phyloP scores from a whole-genome alignment of 2,888 invertebrate genomes.

The Octonoba sinensis region DNA sequence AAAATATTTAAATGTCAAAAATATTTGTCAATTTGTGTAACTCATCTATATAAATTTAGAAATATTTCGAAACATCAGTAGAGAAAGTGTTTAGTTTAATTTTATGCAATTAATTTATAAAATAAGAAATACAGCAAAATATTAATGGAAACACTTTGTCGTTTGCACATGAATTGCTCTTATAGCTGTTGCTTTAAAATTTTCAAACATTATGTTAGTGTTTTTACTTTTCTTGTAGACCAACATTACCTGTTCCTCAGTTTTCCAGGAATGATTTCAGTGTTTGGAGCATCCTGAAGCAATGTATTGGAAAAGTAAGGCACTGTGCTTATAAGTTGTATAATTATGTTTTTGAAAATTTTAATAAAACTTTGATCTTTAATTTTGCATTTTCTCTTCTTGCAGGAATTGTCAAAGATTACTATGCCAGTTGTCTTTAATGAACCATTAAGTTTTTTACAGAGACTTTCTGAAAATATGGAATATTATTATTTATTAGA shows the following conservation, averaged over 20 bases:
- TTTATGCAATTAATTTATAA: too few relatives aligned
- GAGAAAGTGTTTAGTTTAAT: too few relatives aligned
- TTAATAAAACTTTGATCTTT: neutral
- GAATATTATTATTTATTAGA: slow-evolving; percentile 73
- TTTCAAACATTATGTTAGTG: neutral
- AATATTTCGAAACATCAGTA: too few relatives aligned
- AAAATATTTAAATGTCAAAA: too few relatives aligned
- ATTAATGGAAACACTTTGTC: neutral
- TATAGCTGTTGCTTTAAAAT: slow-evolving; percentile 5
- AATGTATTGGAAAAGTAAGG: slow-evolving; percentile 79
- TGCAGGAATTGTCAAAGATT: slow-evolving; percentile 73
- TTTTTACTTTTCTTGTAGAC: slow-evolving; percentile 33
- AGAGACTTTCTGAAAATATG: slow-evolving; percentile 74
- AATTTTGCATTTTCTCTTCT: neutral
- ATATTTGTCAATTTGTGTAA: too few relatives aligned
- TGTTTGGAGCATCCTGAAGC: slow-evolving; percentile 91
- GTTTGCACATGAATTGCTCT: neutral
- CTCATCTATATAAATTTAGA: too few relatives aligned
- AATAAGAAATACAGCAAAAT: too few relatives aligned
- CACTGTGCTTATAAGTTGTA: neutral
- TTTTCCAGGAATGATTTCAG: slow-evolving; percentile 79
- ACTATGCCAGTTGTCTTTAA: slow-evolving; percentile 75
- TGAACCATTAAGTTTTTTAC: slow-evolving; percentile 74
- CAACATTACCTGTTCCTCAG: slow-evolving; percentile 65
- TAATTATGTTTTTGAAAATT: neutral